These are phyloP conservation scores for Lasioglossum calceatum DNA, from an alignment of 2,888 invertebrate species.

Conservation along the genomic window DNA sequence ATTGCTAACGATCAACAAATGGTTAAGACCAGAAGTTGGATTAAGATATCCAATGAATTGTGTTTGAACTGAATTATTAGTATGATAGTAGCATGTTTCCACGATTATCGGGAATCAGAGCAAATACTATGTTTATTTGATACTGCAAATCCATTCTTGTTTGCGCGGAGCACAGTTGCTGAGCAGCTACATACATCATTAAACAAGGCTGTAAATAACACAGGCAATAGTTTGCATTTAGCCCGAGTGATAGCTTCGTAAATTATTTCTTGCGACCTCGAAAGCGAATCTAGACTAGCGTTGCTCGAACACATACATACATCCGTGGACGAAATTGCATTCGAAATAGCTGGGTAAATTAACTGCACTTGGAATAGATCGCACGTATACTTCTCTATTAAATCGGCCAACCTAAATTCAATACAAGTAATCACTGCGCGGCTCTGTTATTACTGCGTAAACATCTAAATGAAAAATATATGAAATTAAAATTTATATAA, in stretches of 20 bases:
- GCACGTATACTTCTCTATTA: not conserved
- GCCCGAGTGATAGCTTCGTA: constrained; percentile 25
- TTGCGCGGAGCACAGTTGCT: not conserved
- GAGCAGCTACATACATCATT: not conserved
- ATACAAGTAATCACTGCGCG: not conserved
- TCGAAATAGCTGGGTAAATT: not conserved
- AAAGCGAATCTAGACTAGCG: constrained; percentile 21
- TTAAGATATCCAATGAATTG: not conserved
- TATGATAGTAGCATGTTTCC: not conserved
- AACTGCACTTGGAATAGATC: constrained; percentile 16
- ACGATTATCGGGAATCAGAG: not conserved
- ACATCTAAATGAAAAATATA: too few relatives aligned
- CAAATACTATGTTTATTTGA: constrained; percentile 13
- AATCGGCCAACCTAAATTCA: not conserved
- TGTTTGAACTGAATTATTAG: not conserved
- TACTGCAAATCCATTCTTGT: not conserved
- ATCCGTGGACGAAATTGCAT: constrained; percentile 21
- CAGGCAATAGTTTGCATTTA: constrained; percentile 25
- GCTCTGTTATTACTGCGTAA: too few relatives aligned
- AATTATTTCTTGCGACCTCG: constrained; percentile 34
- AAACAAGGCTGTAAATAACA: constrained; percentile 12
- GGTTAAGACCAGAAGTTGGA: not conserved
- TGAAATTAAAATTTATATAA: not conserved
- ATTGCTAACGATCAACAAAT: not conserved
- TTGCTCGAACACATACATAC: not conserved